Evolutionary conservation across 2,888 invertebrate species (phyloP), one percentile per base, ranked within the genome.

Genomic region (Drosophila greeni): DNA sequence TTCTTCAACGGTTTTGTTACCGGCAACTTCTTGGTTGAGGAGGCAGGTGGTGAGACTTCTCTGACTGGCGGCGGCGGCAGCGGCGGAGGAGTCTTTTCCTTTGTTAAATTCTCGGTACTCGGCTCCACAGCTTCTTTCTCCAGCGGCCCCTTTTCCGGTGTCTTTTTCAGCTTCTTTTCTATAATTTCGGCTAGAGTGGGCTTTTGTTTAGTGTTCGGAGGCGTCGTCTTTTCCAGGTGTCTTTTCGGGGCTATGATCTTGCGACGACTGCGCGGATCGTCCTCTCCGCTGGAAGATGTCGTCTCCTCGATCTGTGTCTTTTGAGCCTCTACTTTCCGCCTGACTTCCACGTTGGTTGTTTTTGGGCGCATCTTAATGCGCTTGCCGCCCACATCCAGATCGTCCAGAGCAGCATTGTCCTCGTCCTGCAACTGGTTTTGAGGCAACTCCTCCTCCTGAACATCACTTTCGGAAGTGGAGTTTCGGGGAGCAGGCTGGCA

Each of bases 321-420:
- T 47, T 86, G 82, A 1, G 86, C 86, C 68, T 89, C 89, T 5
- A 88, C 80, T 55, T 88, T 88, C 49, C 87, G 86, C 3, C 89
- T 71, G 0, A 85, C 60, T 16, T 86, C 87, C 1, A 79, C 71
- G 53, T 87, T 86, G 1, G 84, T 68, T 12, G 82, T 65, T 66
- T 88, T 89, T 0, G 76, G 75, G 8, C 89, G 80, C 84, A 88
- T 88, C 70, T 88, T 89, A 2, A 85, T 71, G 3, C 88, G 84
- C 45, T 89, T 89, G 0, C 88, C 89, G 0, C 88, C 88, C 20
- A 88, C 76, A 70, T 87, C 87, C 39, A 81, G 65, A 5, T 85
- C 85, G 11, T 67, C 59, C 5, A 37, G n/a, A 0, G 36, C 80
- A 9, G 82, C 83, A 7, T 76, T 81, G 6, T 81, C 83, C 3